phyloP scores from a whole-genome alignment of 2,888 invertebrate genomes.

The Plagodis pulveraria region DNA sequence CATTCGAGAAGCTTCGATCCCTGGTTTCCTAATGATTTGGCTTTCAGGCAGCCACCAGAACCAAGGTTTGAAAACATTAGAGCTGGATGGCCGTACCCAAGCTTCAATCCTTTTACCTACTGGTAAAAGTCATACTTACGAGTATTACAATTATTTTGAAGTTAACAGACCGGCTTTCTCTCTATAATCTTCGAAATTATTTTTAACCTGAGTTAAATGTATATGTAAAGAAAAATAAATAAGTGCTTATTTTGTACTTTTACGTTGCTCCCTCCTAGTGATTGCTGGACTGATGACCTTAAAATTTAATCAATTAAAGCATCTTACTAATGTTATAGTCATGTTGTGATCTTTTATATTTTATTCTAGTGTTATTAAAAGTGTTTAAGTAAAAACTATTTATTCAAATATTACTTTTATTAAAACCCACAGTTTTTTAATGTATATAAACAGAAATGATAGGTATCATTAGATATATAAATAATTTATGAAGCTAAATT shows the following conservation, averaged over 20 bases:
- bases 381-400: constrained; percentile 24
- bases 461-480: neutral
- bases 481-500: constrained; percentile 4
- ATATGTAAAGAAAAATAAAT: too few species aligned
- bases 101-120: constrained; percentile 54
- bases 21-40: constrained; percentile 43
- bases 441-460: neutral
- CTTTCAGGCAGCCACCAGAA: constrained; percentile 43
- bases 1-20: constrained; percentile 44
- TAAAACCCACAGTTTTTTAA: neutral
- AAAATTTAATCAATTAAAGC: neutral
- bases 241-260: too few species aligned
- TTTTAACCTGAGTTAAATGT: too few species aligned
- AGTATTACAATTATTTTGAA: too few species aligned
- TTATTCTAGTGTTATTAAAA: constrained; percentile 19
- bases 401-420: constrained; percentile 14
- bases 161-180: too few species aligned
- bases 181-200: too few species aligned
- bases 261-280: too few species aligned
- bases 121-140: constrained; percentile 32
- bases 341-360: constrained; percentile 24
- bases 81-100: constrained; percentile 54
- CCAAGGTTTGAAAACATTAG: constrained; percentile 41
- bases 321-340: constrained; percentile 6
- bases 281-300: too few species aligned